Percentiles rank a stretch among this genome's conserved stretches.
Conservation (phyloP, 2,113 vertebrate species). For the Taxidea taxus region DNA sequence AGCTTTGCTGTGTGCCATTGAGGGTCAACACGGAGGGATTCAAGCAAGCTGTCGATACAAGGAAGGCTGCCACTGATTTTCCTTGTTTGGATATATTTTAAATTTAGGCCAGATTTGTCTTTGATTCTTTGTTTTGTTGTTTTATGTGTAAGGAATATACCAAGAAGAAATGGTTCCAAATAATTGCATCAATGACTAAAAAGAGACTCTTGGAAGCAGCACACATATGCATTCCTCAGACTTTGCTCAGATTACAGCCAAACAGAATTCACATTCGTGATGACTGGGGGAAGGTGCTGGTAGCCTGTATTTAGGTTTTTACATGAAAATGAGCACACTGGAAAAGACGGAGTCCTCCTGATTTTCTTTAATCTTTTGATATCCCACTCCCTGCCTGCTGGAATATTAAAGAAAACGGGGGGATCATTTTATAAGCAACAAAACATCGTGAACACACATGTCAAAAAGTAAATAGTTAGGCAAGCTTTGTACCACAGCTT, state of each 20-base stretch:
- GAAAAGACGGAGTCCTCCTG: not conserved
- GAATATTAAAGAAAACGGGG: not conserved
- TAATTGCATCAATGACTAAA: not conserved
- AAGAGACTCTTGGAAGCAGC: not conserved
- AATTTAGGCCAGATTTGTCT: not conserved
- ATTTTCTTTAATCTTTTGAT: not conserved
- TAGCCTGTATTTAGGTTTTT: not conserved
- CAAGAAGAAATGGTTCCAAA: not conserved
- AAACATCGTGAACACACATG: not conserved
- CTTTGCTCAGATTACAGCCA: not conserved
- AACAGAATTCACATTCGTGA: not conserved
- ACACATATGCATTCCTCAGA: not conserved
- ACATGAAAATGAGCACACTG: not conserved
- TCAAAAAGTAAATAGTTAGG: not conserved
- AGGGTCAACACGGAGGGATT: rapidly evolving
- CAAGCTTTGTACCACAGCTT: not conserved
- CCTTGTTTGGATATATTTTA: not conserved
- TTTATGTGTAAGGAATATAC: not conserved
- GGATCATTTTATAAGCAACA: too few species aligned
- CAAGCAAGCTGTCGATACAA: not conserved
- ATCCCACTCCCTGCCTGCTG: not conserved
- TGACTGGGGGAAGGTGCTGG: too few species aligned
- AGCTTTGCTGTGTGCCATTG: rapidly evolving
- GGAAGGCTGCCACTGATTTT: not conserved
- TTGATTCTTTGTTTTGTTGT: not conserved